Conservation (phyloP, 2,888 invertebrate species). For the Odontothrips loti region DNA sequence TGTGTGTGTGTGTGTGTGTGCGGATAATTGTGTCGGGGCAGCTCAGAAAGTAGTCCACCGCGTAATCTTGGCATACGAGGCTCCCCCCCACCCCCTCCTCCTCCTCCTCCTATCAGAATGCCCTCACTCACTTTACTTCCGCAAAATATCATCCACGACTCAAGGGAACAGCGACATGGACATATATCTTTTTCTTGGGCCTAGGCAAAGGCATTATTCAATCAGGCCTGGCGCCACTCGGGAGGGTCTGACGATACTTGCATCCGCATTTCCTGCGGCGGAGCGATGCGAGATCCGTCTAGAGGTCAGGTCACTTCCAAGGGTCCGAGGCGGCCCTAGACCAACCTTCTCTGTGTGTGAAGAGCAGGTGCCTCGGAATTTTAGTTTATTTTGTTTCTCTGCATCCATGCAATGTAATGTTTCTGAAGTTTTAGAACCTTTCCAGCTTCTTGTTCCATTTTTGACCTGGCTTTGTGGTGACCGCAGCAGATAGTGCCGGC, state of each 20-base stretch:
- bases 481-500: no score
- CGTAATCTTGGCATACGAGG: background rate
- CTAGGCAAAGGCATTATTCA: background rate
- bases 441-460: background rate
- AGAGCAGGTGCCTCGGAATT: no score
- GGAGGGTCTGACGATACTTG: background rate
- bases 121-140: background rate
- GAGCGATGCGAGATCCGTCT: background rate
- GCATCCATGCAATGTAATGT: no score
- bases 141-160: background rate
- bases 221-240: background rate
- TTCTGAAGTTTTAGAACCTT: background rate
- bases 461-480: background rate
- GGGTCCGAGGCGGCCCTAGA: no score
- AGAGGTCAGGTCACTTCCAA: no score
- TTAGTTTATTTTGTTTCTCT: no score
- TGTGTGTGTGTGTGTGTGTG: background rate
- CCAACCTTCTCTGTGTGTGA: no score
- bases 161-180: background rate
- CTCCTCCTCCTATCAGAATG: background rate
- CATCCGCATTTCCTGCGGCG: background rate
- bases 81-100: no score
- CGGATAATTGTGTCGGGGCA: background rate
- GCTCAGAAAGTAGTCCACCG: slow-evolving; percentile 1
- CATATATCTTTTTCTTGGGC: background rate